These are phyloP conservation scores for Ranitomeya variabilis DNA, from an alignment of 2,113 vertebrate species.

Conservation along the genomic window DNA sequence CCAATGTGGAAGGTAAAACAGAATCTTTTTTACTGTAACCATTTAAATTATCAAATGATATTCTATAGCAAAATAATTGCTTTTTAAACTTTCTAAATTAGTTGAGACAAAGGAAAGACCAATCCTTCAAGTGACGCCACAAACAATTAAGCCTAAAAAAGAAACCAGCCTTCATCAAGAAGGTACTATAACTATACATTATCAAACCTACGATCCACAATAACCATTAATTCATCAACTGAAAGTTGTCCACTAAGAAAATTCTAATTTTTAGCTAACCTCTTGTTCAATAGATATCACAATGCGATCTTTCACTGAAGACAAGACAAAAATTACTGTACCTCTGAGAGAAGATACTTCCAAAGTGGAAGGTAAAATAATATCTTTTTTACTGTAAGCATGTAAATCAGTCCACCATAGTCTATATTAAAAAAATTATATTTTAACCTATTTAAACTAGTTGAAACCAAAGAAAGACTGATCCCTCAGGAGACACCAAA, in stretches of 20 bases:
- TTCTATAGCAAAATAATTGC: background rate
- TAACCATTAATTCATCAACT: background rate
- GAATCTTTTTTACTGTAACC: background rate
- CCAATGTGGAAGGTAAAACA: background rate
- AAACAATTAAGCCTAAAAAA: background rate
- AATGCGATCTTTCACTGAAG: background rate
- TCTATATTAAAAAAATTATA: background rate
- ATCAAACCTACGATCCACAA: background rate
- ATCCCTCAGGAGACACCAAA: background rate
- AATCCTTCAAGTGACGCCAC: background rate
- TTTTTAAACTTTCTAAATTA: slow-evolving; percentile 43
- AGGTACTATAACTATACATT: background rate
- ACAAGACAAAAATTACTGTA: slow-evolving; percentile 14
- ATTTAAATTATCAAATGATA: background rate
- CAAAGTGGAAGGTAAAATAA: slow-evolving; percentile 39
- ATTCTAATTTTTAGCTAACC: background rate
- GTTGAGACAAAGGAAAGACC: background rate
- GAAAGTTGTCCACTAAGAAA: background rate
- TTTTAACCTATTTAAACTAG: slow-evolving; percentile 4
- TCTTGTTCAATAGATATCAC: slow-evolving; percentile 52
- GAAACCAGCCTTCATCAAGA: background rate
- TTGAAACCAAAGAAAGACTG: background rate
- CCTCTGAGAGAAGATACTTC: slow-evolving; percentile 51
- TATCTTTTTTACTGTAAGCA: background rate
- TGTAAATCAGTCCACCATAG: background rate